These are phyloP conservation scores for Saxidomus purpurata DNA, from an alignment of 1,140 invertebrate species.

Conservation along the genomic window DNA sequence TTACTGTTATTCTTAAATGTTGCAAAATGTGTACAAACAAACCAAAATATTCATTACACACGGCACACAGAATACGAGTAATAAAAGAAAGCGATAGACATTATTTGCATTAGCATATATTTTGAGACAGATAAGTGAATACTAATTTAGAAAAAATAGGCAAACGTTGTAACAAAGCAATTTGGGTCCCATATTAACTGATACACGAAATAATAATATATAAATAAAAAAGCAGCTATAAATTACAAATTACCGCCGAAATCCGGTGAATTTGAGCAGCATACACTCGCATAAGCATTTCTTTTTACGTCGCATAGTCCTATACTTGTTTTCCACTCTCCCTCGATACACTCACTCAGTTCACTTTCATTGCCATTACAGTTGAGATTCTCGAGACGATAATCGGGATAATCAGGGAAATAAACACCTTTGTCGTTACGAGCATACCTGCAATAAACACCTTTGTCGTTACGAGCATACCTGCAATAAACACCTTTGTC, in stretches of 20 bases:
- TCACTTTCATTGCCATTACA: slow-evolving; percentile 13
- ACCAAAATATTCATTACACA: no score
- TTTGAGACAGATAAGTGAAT: no score
- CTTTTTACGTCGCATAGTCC: background rate
- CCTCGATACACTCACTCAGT: background rate
- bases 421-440: background rate
- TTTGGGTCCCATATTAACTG: background rate
- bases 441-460: slow-evolving; percentile 38
- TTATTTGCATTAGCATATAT: no score
- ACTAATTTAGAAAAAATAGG: no score
- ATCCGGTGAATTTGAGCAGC: slow-evolving; percentile 20
- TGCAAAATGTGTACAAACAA: no score
- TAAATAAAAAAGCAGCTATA: background rate
- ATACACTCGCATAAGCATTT: slow-evolving; percentile 38
- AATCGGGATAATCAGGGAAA: background rate
- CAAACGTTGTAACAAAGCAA: no score
- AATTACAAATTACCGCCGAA: slow-evolving; percentile 31
- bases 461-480: no score
- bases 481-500: no score
- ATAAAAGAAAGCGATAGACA: no score
- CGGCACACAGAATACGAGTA: no score
- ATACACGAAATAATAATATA: background rate
- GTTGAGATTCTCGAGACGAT: slow-evolving; percentile 26
- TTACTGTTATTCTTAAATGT: no score
- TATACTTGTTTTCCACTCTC: background rate